Base-by-base conservation (phyloP, 2,113 vertebrate species). In the Puntigrus tetrazona region DNA sequence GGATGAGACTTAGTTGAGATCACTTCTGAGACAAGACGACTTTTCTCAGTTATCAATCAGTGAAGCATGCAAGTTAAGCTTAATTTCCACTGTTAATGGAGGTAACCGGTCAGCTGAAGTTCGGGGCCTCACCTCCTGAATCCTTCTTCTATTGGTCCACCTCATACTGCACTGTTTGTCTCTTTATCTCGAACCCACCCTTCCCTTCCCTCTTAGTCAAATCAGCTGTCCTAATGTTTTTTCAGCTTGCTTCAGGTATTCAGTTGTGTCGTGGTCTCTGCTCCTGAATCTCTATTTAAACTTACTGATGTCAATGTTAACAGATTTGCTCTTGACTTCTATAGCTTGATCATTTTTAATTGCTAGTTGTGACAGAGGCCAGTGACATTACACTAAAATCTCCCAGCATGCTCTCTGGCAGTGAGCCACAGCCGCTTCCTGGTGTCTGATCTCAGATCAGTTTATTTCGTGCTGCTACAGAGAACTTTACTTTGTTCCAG, bases 401-500 rank as follows among this genome's bases (percentile, higher is more conserved):
- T 78, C 52, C 31, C 31, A 78, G 34, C 75, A 52, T 59, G 75
- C 75, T 16, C 22, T 78, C 31, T 59, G 75, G 36, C 57, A 43
- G 57, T 9, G 4, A 79, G 36, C 38, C 77, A 43, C 57, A 59
- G 38, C 76, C 55, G 38, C n/a, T 59, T 34, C 22, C 34, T 27
- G 36, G 14, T 76, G 47, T 76, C 74, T 76, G 74, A 13, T 29
- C 57, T 79, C 57, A 79, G 36, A 79, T 20, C 77, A 79, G n/a
- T 79, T 43, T 63, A 63, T 61, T 78, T 34, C 5, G 34, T 0
- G 18, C 29, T 78, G 31, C 75, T 38, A 34, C 52, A n/a, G 9
- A 83, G 38, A 4, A 22, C 69, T 74, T 72, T 43, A 25, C 52
- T 34, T 69, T 75, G 52, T 18, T 78, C 20, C 25, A 45, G 43